phyloP scores from a whole-genome alignment of 2,113 vertebrate genomes.

The Halichoeres trimaculatus region DNA sequence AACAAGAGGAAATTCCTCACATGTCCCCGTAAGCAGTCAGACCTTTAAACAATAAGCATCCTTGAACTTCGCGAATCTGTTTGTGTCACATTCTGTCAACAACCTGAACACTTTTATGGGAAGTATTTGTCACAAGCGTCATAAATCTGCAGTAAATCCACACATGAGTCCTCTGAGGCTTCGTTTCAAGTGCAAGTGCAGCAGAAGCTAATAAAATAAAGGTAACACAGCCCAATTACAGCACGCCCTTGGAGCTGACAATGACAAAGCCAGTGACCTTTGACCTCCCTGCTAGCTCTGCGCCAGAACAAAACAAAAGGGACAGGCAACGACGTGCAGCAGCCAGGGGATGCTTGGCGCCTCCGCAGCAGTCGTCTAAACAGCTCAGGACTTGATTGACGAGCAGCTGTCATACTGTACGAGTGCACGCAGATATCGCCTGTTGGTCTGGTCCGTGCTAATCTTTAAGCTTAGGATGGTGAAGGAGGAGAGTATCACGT shows the following conservation, averaged over 20 bases:
- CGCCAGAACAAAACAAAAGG: slow-evolving; percentile 20
- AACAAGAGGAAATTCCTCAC: slow-evolving; percentile 61
- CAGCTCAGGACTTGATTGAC: slow-evolving; percentile 40
- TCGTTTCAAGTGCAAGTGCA: neutral
- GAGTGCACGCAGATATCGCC: slow-evolving; percentile 14
- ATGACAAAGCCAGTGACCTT: slow-evolving; percentile 40
- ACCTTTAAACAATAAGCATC: slow-evolving; percentile 43
- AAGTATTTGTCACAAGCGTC: slow-evolving; percentile 24
- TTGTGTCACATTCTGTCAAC: slow-evolving; percentile 22
- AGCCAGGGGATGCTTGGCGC: slow-evolving; percentile 23
- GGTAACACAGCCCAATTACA: slow-evolving; percentile 15
- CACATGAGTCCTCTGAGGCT: neutral
- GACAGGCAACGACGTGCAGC: slow-evolving; percentile 37
- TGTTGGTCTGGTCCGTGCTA: slow-evolving; percentile 21
- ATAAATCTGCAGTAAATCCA: neutral
- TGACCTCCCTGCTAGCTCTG: slow-evolving; percentile 44
- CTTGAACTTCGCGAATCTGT: slow-evolving; percentile 48
- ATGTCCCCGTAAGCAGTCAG: slow-evolving; percentile 44
- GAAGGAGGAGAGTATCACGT: slow-evolving; percentile 15
- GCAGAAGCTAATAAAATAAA: slow-evolving; percentile 2
- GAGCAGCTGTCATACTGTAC: slow-evolving; percentile 24
- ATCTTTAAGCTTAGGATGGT: slow-evolving; percentile 24
- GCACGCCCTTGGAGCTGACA: slow-evolving; percentile 36
- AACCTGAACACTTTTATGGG: slow-evolving; percentile 2
- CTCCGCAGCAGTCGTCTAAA: slow-evolving; percentile 40